Evolutionary conservation across 1,140 invertebrate genomes (phyloP), one percentile per base, ranked within the genome.

Genomic region (Penaeus vannamei): DNA sequence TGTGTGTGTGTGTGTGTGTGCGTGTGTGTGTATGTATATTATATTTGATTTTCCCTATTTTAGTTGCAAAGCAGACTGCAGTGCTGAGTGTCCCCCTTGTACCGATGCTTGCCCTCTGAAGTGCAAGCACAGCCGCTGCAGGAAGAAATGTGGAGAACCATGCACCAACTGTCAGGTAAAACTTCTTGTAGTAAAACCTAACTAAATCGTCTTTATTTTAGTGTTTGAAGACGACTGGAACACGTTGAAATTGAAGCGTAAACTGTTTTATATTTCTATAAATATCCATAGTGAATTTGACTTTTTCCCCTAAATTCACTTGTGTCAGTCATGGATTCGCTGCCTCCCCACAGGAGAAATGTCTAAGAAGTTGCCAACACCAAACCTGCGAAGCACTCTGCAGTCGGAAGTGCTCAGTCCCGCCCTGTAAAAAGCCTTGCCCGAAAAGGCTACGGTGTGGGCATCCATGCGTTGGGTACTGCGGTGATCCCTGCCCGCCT

Each of bases 391-490:
- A 29, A 19, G 72, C 36, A n/a, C 81, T 83, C 32, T 88, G 95
- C 92, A 93, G 93, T 60, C 92, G 94, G 85, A 90, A 92, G 87
- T 96, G 95, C 92, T 92, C 92, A 85, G 92, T 93, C 7, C 82
- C 92, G 23, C 93, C 94, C 23, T 96, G 95, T 92, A 91, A 93
- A 53, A 92, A 94, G 91, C 93, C 94, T 2, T 96, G 95, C 87
- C 10, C 82, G 4, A 92, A 92, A 85, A 86, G 29, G 42, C 92
- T 95, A 42, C 85, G 91, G 22, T 96, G 95, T 93, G 93, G 93
- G 0, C 95, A 96, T 93, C 83, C 90, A 7, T 96, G 95, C 92
- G 93, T 94, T 92, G 95, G 96, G 59, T 94, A 95, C 84, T 96
- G 96, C 93, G 95, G 95, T 22, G 96, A 96, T 94, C 92, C 94